A percentile compares a stretch with the other conserved stretches of the same genome.
These are phyloP conservation scores for Anthopleura sola DNA, from an alignment of 64 coral and sea anemone genomes.

Conservation along the genomic window DNA sequence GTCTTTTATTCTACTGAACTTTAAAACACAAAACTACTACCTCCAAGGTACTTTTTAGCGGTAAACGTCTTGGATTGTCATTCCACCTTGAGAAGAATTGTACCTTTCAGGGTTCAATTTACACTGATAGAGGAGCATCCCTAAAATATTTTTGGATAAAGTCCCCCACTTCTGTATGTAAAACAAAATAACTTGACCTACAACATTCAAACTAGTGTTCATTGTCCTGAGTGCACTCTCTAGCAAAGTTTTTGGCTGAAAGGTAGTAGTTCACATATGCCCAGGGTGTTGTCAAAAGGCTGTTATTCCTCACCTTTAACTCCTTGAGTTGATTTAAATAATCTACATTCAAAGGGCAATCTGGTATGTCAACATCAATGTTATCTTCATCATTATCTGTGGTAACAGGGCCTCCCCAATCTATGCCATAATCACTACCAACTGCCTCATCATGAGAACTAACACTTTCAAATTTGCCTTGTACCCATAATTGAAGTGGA, in stretches of 20 bases:
- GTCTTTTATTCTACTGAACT: not conserved
- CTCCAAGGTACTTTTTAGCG: not conserved
- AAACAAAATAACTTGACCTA: constrained; percentile 2
- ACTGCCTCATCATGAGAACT: constrained; percentile 2
- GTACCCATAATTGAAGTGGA: constrained; percentile 20
- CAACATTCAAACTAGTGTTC: not conserved
- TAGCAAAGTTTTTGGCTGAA: constrained; percentile 3
- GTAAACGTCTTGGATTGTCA: not conserved
- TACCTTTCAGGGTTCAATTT: not conserved
- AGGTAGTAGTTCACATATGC: constrained; percentile 1
- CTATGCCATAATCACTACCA: constrained; percentile 5
- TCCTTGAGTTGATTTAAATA: not conserved
- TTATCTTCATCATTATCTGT: constrained; percentile 10
- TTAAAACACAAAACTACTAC: not conserved
- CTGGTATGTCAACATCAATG: not conserved
- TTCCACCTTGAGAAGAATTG: too few relatives aligned
- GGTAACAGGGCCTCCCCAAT: constrained; percentile 8
- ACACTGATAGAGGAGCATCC: not conserved
- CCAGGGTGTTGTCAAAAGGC: constrained; percentile 1
- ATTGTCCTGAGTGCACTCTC: constrained; percentile 3
- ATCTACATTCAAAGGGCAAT: constrained; percentile 7
- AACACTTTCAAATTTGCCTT: constrained; percentile 14
- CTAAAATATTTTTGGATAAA: not conserved
- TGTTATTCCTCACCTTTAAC: not conserved
- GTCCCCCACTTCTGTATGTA: not conserved